A percentile compares a stretch with the other conserved stretches of the same genome.
Evolutionary conservation across 1,140 invertebrate species (phyloP).

Genomic region (Trachymyrmex cornetzi): DNA sequence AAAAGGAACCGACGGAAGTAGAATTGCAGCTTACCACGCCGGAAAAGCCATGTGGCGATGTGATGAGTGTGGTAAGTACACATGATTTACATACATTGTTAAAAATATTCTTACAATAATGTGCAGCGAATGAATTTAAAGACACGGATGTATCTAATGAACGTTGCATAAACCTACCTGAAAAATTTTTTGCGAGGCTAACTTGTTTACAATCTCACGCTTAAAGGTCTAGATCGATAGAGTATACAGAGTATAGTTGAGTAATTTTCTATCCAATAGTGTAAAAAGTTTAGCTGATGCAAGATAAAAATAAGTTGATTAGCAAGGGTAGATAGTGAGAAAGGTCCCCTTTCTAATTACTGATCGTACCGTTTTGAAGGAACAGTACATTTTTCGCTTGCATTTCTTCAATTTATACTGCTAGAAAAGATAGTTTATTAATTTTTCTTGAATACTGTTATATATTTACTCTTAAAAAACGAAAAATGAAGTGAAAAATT

Average conservation of each 20-base stretch:
- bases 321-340: slow-evolving; percentile 36
- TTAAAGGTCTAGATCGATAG: slow-evolving; percentile 50
- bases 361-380: slow-evolving; percentile 19
- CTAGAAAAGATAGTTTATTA: neutral
- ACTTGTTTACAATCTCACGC: slow-evolving; percentile 45
- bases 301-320: slow-evolving; percentile 57
- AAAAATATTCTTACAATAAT: neutral
- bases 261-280: slow-evolving; percentile 53
- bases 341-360: slow-evolving; percentile 26
- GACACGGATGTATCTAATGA: neutral
- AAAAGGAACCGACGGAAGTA: slow-evolving; percentile 85
- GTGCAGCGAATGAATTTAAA: neutral
- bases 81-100: neutral
- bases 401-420: neutral
- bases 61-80: slow-evolving; percentile 83
- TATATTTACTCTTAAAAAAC: neutral
- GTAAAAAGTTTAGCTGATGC: slow-evolving; percentile 47
- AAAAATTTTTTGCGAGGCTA: slow-evolving; percentile 29
- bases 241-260: slow-evolving; percentile 26
- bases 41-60: slow-evolving; percentile 84
- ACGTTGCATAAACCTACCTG: slow-evolving; percentile 4
- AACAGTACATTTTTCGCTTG: neutral
- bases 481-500: neutral
- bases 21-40: slow-evolving; percentile 84
- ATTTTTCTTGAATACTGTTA: neutral